Conservation (phyloP, 2,888 invertebrate species). For the Stenoptilia bipunctidactyla region DNA sequence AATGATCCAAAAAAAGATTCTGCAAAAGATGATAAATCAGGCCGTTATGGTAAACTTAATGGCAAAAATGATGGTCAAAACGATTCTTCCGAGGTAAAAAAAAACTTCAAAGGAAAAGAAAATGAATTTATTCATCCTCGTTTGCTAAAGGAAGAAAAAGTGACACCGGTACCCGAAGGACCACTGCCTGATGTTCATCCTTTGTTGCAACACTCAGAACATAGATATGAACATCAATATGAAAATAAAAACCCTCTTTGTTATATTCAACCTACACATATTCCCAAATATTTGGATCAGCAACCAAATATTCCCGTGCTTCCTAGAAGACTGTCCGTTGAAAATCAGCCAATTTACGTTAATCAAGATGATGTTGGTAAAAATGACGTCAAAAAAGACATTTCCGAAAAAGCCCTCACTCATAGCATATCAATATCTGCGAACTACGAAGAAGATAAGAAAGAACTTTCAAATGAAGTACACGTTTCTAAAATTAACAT, state of each 20-base stretch:
- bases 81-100: slow-evolving; percentile 58
- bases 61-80: slow-evolving; percentile 44
- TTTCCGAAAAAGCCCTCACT: slow-evolving; percentile 53
- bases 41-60: slow-evolving; percentile 53
- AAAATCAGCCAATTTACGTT: slow-evolving; percentile 60
- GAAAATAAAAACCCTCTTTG: slow-evolving; percentile 66
- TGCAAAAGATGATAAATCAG: slow-evolving; percentile 32
- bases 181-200: slow-evolving; percentile 73
- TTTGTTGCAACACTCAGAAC: slow-evolving; percentile 82
- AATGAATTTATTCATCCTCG: slow-evolving; percentile 64
- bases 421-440: slow-evolving; percentile 60
- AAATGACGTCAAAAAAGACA: slow-evolving; percentile 31
- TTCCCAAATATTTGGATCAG: slow-evolving; percentile 73
- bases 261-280: slow-evolving; percentile 70
- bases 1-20: slow-evolving; percentile 35
- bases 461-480: slow-evolving; percentile 55
- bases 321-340: slow-evolving; percentile 35
- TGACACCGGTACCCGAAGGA: slow-evolving; percentile 57
- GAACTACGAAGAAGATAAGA: slow-evolving; percentile 44
- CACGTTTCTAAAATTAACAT: slow-evolving; percentile 70
- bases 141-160: slow-evolving; percentile 58
- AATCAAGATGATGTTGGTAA: slow-evolving; percentile 53
- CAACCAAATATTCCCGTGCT: slow-evolving; percentile 57
- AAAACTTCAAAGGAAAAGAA: slow-evolving; percentile 71
- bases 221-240: slow-evolving; percentile 78